Base-by-base conservation (phyloP, 1,140 invertebrate species). In the Maniola jurtina region DNA sequence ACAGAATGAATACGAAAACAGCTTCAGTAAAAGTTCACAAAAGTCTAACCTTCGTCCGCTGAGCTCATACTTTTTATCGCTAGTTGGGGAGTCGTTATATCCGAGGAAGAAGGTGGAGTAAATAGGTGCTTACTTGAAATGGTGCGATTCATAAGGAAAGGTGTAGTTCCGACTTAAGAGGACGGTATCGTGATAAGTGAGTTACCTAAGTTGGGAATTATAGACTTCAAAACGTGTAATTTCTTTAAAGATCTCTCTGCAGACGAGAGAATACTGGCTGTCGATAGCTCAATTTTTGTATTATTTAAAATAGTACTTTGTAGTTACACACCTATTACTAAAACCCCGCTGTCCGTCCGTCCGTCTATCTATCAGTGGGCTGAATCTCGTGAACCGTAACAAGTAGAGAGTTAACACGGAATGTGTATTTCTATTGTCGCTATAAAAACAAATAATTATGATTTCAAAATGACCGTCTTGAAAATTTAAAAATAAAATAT, bases 101-200 rank as follows among this genome's bases (percentile, higher is more conserved):
- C 64, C 68, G 25, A 50, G 15, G 47, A 52, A 52, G 48, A 69
- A 68, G 68, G 63, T 61, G 68, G 62, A 68, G 71, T 71, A 76
- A 72, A 73, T 71, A 73, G 73, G 68, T 76, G 67, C 73, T 76
- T 76, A 73, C 73, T 50, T 70, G 68, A 65, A 76, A 76, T 73
- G 66, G 66, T 66, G 66, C 68, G 74, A 71, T 73, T 76, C 74
- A 73, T 71, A 76, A 70, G 61, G 59, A 73, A 36, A 56, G 64
- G 64, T 68, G 68, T 69, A 52, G 47, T 68, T 68, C 45, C 66
- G 25, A 62, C 66, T 68, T 68, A 68, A 68, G 34, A 68, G 66
- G 66, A 68, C 57, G 61, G 52, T 62, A 63, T 63, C 35, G 66
- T 76, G 71, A 73, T 68, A 68, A 66, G 71, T 71, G 56, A 58